Percentiles rank a stretch among this genome's conserved stretches.
phyloP scores from a whole-genome alignment of 1,140 invertebrate genomes.

The Tetramorium alpestre region DNA sequence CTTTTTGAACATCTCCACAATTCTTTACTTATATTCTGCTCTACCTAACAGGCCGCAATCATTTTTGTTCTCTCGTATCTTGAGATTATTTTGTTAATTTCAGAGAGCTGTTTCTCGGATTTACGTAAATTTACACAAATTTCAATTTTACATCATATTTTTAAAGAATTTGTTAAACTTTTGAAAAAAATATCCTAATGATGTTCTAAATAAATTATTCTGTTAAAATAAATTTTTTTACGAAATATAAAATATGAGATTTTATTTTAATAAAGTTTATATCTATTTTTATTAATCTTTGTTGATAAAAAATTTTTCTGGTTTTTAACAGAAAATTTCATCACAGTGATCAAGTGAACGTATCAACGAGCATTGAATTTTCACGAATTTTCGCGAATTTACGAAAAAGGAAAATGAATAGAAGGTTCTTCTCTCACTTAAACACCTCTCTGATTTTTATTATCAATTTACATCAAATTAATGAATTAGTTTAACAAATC shows the following conservation, averaged over 20 bases:
- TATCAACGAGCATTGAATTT: not conserved
- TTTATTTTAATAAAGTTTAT: not conserved
- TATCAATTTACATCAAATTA: not conserved
- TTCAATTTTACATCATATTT: not conserved
- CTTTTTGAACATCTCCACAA: not conserved
- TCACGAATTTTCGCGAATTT: not conserved
- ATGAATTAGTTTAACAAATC: conserved; percentile 13
- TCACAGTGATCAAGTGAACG: not conserved
- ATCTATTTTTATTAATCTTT: not conserved
- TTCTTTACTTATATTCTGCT: not conserved
- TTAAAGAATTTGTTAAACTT: not conserved
- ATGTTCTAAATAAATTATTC: not conserved
- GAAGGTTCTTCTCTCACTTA: not conserved
- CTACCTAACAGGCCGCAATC: not conserved
- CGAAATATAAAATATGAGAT: not conserved
- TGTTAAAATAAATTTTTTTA: not conserved
- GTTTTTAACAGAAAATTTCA: not conserved
- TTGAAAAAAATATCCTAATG: not conserved
- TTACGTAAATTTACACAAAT: not conserved
- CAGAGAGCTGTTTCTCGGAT: not conserved
- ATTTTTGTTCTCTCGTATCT: not conserved
- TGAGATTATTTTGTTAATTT: not conserved
- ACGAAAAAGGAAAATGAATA: not conserved
- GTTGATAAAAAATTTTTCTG: not conserved
- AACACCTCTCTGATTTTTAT: not conserved